These are phyloP conservation scores for Epinephelus moara DNA, from an alignment of 2,113 vertebrate species.

Conservation along the genomic window DNA sequence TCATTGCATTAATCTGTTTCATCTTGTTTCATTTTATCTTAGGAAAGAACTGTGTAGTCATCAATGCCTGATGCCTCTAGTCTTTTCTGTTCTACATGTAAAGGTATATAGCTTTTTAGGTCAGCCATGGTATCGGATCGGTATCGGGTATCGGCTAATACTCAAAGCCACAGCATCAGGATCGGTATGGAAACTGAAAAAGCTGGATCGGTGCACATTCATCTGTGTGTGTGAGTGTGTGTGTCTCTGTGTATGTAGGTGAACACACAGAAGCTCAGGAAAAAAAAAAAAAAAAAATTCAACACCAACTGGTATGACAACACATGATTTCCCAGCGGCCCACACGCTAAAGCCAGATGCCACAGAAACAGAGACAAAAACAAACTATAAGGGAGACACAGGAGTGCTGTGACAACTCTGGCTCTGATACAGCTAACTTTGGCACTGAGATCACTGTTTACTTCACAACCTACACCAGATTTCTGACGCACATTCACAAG, in stretches of 20 bases:
- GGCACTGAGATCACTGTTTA: background rate
- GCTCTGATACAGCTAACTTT: background rate
- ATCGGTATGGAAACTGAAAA: too few relatives aligned
- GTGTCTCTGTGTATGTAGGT: background rate
- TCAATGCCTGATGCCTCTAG: too few relatives aligned
- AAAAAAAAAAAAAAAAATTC: constrained; percentile 8
- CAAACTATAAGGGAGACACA: background rate
- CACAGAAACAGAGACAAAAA: constrained; percentile 9
- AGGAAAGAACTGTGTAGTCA: too few relatives aligned
- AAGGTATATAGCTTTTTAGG: too few relatives aligned
- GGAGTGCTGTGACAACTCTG: background rate
- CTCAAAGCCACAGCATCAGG: too few relatives aligned
- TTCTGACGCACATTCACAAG: background rate
- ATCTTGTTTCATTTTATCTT: too few relatives aligned
- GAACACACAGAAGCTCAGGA: constrained; percentile 9
- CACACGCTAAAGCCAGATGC: constrained; percentile 13
- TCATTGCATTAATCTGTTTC: too few relatives aligned
- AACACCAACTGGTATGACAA: constrained; percentile 39
- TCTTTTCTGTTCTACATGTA: too few relatives aligned
- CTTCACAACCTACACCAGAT: constrained; percentile 2
- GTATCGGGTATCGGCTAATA: too few relatives aligned
- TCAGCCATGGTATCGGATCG: too few relatives aligned
- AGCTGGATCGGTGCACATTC: background rate
- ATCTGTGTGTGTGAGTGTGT: background rate
- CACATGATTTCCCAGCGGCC: constrained; percentile 51